phyloP scores from a whole-genome alignment of 2,797 vertebrate species.

The Crocidura indochinensis region DNA sequence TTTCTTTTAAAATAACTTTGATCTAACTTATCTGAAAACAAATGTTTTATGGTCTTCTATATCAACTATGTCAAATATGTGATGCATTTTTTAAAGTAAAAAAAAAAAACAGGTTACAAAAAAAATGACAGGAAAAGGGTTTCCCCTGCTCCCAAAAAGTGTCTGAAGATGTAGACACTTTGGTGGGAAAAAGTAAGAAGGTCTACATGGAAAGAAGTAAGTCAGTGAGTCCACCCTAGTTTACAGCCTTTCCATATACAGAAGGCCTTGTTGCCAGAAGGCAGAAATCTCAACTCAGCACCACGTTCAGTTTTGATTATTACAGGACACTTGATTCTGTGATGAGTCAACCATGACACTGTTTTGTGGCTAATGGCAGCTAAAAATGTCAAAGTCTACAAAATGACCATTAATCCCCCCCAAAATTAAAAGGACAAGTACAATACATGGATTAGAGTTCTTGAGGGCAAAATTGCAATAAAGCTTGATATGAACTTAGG shows the following conservation, averaged over 20 bases:
- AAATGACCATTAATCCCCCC: conserved; percentile 5
- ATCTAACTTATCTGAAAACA: no score
- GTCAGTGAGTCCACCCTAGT: background rate
- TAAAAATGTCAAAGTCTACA: conserved; percentile 17
- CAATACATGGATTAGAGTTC: background rate
- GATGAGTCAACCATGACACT: background rate
- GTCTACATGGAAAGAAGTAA: background rate
- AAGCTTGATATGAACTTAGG: background rate
- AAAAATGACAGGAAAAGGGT: no score
- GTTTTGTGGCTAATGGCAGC: background rate
- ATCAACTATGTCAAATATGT: no score
- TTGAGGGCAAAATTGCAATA: background rate
- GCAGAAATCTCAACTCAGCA: background rate
- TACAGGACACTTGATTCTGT: background rate
- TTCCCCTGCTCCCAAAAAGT: no score
- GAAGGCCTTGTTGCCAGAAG: background rate
- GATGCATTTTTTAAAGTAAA: no score
- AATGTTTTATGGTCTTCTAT: no score
- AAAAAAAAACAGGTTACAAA: no score
- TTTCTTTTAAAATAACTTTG: no score
- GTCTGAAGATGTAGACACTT: no score
- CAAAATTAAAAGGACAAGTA: background rate
- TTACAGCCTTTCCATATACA: background rate
- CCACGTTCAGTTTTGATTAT: background rate
- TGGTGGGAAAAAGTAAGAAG: no score